phyloP scores from a whole-genome alignment of 2,888 invertebrate species.

The Ormia ochracea region DNA sequence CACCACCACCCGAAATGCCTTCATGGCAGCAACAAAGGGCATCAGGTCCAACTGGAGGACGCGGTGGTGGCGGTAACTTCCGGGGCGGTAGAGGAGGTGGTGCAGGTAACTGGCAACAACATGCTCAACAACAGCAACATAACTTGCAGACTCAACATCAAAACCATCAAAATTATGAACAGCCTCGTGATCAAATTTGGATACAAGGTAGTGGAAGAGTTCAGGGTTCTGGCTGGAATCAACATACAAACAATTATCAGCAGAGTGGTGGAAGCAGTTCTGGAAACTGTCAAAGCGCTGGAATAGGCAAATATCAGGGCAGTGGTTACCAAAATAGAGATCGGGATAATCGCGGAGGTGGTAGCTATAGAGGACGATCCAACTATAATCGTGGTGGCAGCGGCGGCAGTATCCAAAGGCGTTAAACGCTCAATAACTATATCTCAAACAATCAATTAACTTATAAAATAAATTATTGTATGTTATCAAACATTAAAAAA shows the following conservation, averaged over 20 bases:
- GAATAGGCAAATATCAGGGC: conserved; percentile 54
- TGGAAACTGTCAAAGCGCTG: conserved; percentile 56
- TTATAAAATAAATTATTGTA: too few species aligned
- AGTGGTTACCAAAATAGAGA: conserved; percentile 36
- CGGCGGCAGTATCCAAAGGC: conserved; percentile 53
- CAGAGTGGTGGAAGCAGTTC: conserved; percentile 36
- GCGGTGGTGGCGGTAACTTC: conserved; percentile 71
- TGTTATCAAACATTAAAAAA: too few species aligned
- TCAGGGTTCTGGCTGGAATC: conserved; percentile 74
- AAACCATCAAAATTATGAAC: conserved; percentile 17
- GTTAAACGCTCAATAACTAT: conserved; percentile 19
- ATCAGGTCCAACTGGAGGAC: conserved; percentile 77
- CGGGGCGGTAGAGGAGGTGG: conserved; percentile 71
- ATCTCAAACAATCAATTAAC: not conserved
- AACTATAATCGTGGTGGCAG: conserved; percentile 63
- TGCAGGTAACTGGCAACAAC: conserved; percentile 66
- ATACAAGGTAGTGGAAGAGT: conserved; percentile 74
- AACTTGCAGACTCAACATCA: conserved; percentile 65
- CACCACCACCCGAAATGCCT: conserved; percentile 98
- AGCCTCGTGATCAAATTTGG: conserved; percentile 68
- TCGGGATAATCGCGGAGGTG: conserved; percentile 25
- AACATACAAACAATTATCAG: conserved; percentile 66
- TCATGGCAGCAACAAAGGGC: conserved; percentile 88
- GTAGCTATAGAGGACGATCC: conserved; percentile 61
- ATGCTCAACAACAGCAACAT: conserved; percentile 64